Evolutionary conservation across 2,888 invertebrate genomes (phyloP).

Genomic region (Theretra japonica): DNA sequence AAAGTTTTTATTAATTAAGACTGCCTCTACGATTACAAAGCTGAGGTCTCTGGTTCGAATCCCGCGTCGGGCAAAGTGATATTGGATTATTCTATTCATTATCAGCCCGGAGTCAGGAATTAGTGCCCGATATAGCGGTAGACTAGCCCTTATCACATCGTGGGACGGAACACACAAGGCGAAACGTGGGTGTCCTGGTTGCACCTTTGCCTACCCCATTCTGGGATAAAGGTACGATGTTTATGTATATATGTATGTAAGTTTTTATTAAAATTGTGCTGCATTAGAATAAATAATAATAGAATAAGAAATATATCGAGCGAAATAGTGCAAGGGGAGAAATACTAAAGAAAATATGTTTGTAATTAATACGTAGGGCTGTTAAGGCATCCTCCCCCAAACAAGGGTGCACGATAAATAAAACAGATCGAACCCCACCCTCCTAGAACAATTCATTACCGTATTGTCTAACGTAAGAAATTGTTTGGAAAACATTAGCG

Average conservation of each 20-base stretch:
- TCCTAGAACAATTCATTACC: slow-evolving; percentile 18
- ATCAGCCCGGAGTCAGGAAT: too few species aligned
- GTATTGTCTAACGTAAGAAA: slow-evolving; percentile 49
- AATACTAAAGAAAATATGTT: not conserved
- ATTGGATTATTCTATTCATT: too few species aligned
- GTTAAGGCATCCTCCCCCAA: not conserved
- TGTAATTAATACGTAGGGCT: not conserved
- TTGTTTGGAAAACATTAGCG: slow-evolving; percentile 59
- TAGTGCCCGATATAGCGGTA: too few species aligned
- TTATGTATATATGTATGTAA: too few species aligned
- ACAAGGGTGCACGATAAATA: not conserved
- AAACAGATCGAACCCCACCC: slow-evolving; percentile 3
- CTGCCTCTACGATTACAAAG: not conserved
- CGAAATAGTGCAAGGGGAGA: not conserved
- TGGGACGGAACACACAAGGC: too few species aligned
- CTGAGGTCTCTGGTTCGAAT: not conserved
- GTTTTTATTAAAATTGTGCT: too few species aligned
- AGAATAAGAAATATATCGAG: not conserved
- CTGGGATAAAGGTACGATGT: too few species aligned
- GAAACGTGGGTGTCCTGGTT: too few species aligned
- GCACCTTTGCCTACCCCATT: too few species aligned
- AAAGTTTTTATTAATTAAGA: too few species aligned
- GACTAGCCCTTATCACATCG: too few species aligned
- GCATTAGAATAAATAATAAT: not conserved
- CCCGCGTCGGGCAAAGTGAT: not conserved